Conservation (phyloP, 2,113 vertebrate species). For the Himantopus leucocephalus region DNA sequence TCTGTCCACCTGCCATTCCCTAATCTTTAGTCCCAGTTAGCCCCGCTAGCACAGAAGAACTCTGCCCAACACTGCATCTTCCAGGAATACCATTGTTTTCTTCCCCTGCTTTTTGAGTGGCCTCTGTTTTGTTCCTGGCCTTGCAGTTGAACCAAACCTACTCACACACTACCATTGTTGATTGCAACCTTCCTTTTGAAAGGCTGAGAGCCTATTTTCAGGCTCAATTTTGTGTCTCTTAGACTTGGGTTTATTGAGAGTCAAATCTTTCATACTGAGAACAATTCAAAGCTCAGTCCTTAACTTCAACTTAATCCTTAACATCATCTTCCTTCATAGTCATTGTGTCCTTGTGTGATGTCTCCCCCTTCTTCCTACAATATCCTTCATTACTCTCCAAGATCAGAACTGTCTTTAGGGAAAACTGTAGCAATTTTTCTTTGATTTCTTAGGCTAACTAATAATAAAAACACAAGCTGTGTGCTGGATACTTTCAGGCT, state of each 20-base stretch:
- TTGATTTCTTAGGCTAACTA: background rate
- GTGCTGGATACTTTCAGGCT: background rate
- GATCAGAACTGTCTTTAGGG: background rate
- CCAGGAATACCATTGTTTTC: background rate
- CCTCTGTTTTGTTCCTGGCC: background rate
- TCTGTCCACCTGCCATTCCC: background rate
- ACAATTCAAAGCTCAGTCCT: background rate
- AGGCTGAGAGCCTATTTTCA: background rate
- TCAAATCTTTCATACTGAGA: background rate
- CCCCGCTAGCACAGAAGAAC: background rate
- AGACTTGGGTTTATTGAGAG: background rate
- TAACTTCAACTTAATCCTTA: background rate
- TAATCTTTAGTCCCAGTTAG: background rate
- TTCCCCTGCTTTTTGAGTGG: background rate
- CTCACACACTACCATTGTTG: rapidly evolving
- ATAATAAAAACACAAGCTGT: conserved; percentile 13
- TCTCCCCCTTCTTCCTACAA: background rate
- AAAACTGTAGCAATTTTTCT: background rate
- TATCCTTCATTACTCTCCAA: background rate
- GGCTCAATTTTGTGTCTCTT: background rate
- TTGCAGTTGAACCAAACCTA: background rate
- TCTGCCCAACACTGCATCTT: background rate
- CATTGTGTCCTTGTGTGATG: background rate
- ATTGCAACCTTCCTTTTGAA: background rate
- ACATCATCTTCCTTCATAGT: background rate